Conservation (phyloP, 2,888 invertebrate genomes). For the Rhagophthalmus giganteus region DNA sequence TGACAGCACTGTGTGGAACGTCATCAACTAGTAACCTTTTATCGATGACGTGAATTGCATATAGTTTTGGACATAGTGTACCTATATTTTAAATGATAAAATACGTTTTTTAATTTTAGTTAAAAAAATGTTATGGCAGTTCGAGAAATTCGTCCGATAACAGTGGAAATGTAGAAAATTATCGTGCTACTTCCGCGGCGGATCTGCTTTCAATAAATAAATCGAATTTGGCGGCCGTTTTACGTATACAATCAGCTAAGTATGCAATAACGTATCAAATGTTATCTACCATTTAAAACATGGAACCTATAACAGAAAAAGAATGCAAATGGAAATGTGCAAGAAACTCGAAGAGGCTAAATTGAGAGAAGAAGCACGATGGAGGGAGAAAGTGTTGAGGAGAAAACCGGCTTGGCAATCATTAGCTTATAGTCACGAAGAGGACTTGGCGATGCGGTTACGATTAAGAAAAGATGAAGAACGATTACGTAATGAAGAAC, state of each 20-base stretch:
- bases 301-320: too few relatives aligned
- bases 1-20: too few relatives aligned
- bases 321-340: conserved; percentile 66
- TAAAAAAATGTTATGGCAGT: conserved; percentile 26
- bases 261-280: too few relatives aligned
- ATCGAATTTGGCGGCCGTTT: conserved; percentile 69
- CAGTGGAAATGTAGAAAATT: conserved; percentile 43
- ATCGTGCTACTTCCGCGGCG: conserved; percentile 46
- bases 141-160: conserved; percentile 44
- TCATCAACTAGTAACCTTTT: too few relatives aligned
- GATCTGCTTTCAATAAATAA: conserved; percentile 58
- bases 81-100: too few relatives aligned
- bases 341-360: conserved; percentile 63
- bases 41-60: too few relatives aligned
- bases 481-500: conserved; percentile 67
- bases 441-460: conserved; percentile 68
- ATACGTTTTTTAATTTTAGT: too few relatives aligned
- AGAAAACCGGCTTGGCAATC: conserved; percentile 72
- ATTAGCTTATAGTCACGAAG: conserved; percentile 66
- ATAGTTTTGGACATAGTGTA: too few relatives aligned
- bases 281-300: too few relatives aligned
- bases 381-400: conserved; percentile 64
- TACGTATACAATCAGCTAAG: conserved; percentile 66
- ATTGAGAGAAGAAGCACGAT: conserved; percentile 61
- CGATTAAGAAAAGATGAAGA: conserved; percentile 71